Percentiles rank a stretch among this genome's conserved stretches.
Conservation (phyloP, 2,113 vertebrate genomes). For the Plestiodon gilberti region DNA sequence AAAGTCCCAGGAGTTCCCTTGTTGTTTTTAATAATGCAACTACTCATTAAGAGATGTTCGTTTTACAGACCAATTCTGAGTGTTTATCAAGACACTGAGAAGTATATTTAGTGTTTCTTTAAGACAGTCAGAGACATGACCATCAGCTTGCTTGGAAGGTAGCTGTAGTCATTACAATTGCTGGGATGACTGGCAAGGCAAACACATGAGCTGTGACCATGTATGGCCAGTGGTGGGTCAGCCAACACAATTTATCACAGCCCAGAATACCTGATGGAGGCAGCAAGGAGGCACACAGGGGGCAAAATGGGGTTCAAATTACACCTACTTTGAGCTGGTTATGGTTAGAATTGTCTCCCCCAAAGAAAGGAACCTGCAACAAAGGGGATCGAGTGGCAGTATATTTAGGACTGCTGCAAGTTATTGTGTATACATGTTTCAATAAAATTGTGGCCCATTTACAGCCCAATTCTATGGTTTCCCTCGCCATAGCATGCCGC, state of each 20-base stretch:
- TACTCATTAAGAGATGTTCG: background rate
- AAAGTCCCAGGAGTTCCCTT: constrained; percentile 24
- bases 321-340: background rate
- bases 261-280: background rate
- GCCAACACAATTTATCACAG: background rate
- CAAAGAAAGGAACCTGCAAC: no score
- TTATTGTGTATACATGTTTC: no score
- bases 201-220: background rate
- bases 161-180: background rate
- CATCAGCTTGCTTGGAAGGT: background rate
- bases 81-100: background rate
- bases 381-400: no score
- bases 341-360: background rate
- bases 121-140: background rate
- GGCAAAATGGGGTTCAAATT: no score
- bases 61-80: background rate
- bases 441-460: no score
- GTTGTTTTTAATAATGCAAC: constrained; percentile 33
- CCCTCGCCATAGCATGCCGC: no score
- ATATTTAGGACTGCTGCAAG: no score
- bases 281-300: background rate
- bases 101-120: background rate
- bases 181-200: background rate
- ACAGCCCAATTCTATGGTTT: no score
- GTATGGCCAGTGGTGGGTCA: background rate